Percentiles rank a stretch among this genome's conserved stretches.
Conservation (phyloP, 2,797 vertebrate species). For the Urosaurus nigricauda region DNA sequence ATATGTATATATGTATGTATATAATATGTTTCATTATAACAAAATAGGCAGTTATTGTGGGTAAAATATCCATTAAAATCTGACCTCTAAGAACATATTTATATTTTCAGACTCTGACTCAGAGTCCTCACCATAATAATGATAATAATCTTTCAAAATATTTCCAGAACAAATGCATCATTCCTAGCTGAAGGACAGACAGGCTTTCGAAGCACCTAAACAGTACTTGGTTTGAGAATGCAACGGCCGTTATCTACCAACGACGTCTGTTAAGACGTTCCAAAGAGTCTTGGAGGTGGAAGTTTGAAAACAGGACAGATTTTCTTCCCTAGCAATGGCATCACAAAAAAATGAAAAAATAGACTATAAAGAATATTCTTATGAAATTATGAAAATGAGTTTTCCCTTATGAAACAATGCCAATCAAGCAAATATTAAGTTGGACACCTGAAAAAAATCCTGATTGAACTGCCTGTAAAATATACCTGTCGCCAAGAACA, state of each 20-base stretch:
- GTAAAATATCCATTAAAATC: constrained; percentile 96
- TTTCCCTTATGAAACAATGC: constrained; percentile 73
- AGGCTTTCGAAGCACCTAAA: constrained; percentile 78
- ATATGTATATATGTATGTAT: constrained; percentile 84
- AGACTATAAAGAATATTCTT: constrained; percentile 71
- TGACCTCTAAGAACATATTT: constrained; percentile 81
- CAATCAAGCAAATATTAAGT: constrained; percentile 74
- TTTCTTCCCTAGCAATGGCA: constrained; percentile 72
- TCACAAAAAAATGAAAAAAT: constrained; percentile 73
- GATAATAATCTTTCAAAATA: constrained; percentile 72
- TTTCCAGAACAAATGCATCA: constrained; percentile 75
- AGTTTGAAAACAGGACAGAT: constrained; percentile 76
- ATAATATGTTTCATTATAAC: constrained; percentile 91
- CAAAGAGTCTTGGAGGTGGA: constrained; percentile 75
- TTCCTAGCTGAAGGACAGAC: constrained; percentile 78
- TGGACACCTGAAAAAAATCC: constrained; percentile 68
- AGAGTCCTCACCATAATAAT: constrained; percentile 76
- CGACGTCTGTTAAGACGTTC: constrained; percentile 80
- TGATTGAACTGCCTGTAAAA: constrained; percentile 75
- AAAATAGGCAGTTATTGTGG: constrained; percentile 99
- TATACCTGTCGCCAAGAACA: constrained; percentile 66
- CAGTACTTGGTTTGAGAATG: constrained; percentile 71
- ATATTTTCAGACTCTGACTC: constrained; percentile 87
- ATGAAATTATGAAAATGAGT: constrained; percentile 76
- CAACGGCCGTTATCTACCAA: constrained; percentile 74